A percentile compares a stretch with the other conserved stretches of the same genome.
phyloP scores from a whole-genome alignment of 2,797 vertebrate genomes.

The Acridotheres tristis region DNA sequence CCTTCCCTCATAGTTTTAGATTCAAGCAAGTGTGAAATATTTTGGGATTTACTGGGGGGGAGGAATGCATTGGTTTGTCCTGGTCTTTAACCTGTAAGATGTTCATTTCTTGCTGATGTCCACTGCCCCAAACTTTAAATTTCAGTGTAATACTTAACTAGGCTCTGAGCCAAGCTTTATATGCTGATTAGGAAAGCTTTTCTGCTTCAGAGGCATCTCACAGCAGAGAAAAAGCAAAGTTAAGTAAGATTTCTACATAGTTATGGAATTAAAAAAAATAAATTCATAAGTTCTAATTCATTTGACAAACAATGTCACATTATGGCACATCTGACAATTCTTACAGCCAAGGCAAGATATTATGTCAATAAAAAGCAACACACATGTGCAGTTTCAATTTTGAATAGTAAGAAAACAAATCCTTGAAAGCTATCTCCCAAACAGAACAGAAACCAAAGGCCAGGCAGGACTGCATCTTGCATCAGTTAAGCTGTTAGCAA shows the following conservation, averaged over 20 bases:
- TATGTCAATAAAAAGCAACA: not conserved
- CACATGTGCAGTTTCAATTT: not conserved
- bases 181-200: not conserved
- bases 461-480: not conserved
- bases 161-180: not conserved
- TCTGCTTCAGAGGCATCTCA: not conserved
- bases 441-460: constrained; percentile 29
- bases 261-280: not conserved
- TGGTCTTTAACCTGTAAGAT: not conserved
- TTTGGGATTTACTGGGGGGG: accelerated
- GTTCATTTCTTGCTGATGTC: not conserved
- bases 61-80: not conserved
- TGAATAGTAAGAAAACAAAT: constrained; percentile 34
- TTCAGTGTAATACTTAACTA: not conserved
- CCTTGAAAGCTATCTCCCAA: constrained; percentile 24
- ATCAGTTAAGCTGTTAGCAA: constrained; percentile 49
- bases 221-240: not conserved
- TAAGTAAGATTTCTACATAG: not conserved
- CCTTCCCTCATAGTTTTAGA: not conserved
- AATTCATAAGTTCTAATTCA: not conserved
- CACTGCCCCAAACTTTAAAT: not conserved
- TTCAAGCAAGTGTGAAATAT: not conserved
- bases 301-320: not conserved
- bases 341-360: not conserved
- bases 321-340: not conserved